Conservation (phyloP, 1,140 invertebrate species). For the Micrasema longulum region DNA sequence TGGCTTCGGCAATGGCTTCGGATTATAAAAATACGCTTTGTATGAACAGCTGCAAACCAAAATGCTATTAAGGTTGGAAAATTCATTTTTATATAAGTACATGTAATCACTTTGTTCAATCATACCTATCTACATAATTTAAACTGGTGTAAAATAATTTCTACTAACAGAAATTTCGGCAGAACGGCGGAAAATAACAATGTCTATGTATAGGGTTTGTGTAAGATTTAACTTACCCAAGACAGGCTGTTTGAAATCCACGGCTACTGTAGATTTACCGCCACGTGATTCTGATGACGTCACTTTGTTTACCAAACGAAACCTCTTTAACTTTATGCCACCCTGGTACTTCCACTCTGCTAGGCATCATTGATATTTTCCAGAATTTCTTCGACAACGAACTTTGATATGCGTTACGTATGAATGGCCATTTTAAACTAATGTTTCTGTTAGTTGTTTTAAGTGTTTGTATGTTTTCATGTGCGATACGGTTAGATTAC, state of each 20-base stretch:
- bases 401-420: too few relatives aligned
- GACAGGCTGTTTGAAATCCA: conserved; percentile 36
- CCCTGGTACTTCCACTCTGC: too few relatives aligned
- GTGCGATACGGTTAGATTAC: too few relatives aligned
- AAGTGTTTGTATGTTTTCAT: too few relatives aligned
- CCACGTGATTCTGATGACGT: conserved; percentile 5
- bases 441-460: too few relatives aligned
- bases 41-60: not conserved
- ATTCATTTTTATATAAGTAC: not conserved
- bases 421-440: too few relatives aligned
- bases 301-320: not conserved
- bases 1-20: too few relatives aligned
- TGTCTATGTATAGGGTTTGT: not conserved
- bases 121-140: not conserved
- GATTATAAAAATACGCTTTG: too few relatives aligned
- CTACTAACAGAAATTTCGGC: not conserved
- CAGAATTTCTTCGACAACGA: too few relatives aligned
- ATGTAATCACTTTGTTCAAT: too few relatives aligned
- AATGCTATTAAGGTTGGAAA: not conserved
- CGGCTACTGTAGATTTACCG: conserved; percentile 17
- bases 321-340: not conserved
- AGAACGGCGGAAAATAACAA: not conserved
- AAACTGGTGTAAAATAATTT: not conserved
- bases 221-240: conserved; percentile 24
- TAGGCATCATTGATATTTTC: too few relatives aligned